Evolutionary conservation across 92 coral and sea anemone species (phyloP), one percentile per base, ranked within the genome.

Genomic region (Bergia puertoricense): DNA sequence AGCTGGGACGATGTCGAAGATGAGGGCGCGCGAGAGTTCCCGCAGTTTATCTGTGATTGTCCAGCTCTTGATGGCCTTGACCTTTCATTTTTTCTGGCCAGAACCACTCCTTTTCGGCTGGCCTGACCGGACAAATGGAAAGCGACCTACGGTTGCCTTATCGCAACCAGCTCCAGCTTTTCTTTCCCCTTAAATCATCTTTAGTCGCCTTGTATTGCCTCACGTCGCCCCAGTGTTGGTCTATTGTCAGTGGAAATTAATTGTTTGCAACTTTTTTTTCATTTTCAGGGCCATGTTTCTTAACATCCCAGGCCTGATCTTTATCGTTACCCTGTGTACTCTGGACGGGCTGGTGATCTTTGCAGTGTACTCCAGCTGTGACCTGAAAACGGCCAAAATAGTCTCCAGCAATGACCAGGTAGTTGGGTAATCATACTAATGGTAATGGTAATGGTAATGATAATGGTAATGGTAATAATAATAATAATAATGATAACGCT

Each of bases 341-440:
- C 91, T 96, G 74, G 98, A 96, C 82, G 98, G 98, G n/a, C 91
- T 96, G 23, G 98, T 96, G 76, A 96, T 96, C 80, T 96, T 96
- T 51, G 98, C 98, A 8, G 95, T 93, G 4, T 96, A 96, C 84
- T 86, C 98, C 14, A 91, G 85, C 23, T 96, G 98, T 74, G 98
- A 96, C 79, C 88, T 96, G 6, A 46, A 85, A 39, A 86, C 66
- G 79, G 88, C 82, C 74, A 62, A 86, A 40, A 69, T 78, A 74
- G 94, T 96, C 51, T 91, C 98, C 43, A 96, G 98, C 77, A 96
- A 96, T 85, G 98, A 96, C 56, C 98, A 96, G 98, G 98, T 96
- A 10, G 16, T 54, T 13, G 10, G 59, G 59, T 54, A 8, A 2
- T 54, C 59, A 54, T 54, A 54, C 59, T 54, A 54, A 1, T 30